Evolutionary conservation across 1,140 invertebrate species (phyloP).

Genomic region (Solenopsis invicta): DNA sequence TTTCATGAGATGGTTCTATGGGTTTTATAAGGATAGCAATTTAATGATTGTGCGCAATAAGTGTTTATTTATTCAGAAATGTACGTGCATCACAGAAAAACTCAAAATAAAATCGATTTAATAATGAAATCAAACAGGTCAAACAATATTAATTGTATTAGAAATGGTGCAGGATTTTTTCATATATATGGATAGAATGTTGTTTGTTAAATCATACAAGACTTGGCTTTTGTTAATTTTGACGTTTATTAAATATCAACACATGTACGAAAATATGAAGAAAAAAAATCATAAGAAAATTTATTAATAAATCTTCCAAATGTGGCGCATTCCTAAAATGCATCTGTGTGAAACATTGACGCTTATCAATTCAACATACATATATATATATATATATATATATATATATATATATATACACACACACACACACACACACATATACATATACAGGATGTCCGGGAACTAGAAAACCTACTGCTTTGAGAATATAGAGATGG

Average conservation of each 20-base stretch:
- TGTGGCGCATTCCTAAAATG: background rate
- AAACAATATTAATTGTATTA: background rate
- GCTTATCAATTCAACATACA: background rate
- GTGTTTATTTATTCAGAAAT: background rate
- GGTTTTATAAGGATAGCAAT: background rate
- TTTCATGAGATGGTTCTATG: background rate
- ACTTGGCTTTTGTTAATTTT: constrained; percentile 44
- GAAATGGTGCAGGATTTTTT: constrained; percentile 7
- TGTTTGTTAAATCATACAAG: constrained; percentile 45
- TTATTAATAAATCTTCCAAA: constrained; percentile 6
- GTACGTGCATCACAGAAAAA: background rate
- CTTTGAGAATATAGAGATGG: too few relatives aligned
- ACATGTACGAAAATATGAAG: constrained; percentile 30
- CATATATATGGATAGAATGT: constrained; percentile 31
- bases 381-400: too few relatives aligned
- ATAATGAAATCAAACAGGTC: background rate
- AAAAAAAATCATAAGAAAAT: constrained; percentile 13
- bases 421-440: too few relatives aligned
- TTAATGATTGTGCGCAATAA: background rate
- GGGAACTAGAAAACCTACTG: too few relatives aligned
- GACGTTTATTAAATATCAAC: constrained; percentile 50
- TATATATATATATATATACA: too few relatives aligned
- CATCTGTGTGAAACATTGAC: constrained; percentile 1
- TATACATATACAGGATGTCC: too few relatives aligned
- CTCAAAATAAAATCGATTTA: background rate